Conservation (phyloP, 2,888 invertebrate genomes). For the Ischnus inquisitorius region DNA sequence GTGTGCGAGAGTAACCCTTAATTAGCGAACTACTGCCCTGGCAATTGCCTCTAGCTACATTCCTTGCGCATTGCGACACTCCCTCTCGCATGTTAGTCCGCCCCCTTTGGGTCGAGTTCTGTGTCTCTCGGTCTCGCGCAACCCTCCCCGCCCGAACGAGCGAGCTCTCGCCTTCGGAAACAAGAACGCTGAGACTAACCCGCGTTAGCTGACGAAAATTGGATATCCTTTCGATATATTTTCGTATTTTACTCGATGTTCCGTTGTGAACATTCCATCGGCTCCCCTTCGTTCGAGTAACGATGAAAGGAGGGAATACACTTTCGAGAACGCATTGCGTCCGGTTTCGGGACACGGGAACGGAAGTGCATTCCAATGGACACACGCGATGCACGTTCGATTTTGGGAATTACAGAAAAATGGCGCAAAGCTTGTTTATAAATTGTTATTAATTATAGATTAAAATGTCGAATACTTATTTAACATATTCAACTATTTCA, state of each 20-base stretch:
- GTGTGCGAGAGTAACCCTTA: conserved; percentile 77
- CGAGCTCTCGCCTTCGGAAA: not conserved
- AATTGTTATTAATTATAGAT: too few species aligned
- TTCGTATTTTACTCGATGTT: conserved; percentile 32
- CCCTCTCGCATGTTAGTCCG: conserved; percentile 66
- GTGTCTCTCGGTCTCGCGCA: conserved; percentile 49
- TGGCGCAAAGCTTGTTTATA: not conserved
- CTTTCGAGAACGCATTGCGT: conserved; percentile 43
- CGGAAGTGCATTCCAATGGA: conserved; percentile 24
- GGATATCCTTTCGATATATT: conserved; percentile 25
- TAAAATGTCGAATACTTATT: too few species aligned
- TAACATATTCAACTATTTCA: too few species aligned
- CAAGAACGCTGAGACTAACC: not conserved
- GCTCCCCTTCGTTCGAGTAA: not conserved
- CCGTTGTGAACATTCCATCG: conserved; percentile 33
- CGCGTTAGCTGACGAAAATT: not conserved
- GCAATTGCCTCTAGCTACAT: conserved; percentile 77
- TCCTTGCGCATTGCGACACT: conserved; percentile 72
- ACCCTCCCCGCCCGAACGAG: conserved; percentile 10
- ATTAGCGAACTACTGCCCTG: conserved; percentile 79
- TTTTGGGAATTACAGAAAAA: not conserved
- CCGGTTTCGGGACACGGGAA: not conserved
- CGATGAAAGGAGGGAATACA: conserved; percentile 32
- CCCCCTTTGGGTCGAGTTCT: conserved; percentile 56
- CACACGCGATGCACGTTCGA: not conserved